phyloP scores from a whole-genome alignment of 2,113 vertebrate species.

The Serilophus lunatus region DNA sequence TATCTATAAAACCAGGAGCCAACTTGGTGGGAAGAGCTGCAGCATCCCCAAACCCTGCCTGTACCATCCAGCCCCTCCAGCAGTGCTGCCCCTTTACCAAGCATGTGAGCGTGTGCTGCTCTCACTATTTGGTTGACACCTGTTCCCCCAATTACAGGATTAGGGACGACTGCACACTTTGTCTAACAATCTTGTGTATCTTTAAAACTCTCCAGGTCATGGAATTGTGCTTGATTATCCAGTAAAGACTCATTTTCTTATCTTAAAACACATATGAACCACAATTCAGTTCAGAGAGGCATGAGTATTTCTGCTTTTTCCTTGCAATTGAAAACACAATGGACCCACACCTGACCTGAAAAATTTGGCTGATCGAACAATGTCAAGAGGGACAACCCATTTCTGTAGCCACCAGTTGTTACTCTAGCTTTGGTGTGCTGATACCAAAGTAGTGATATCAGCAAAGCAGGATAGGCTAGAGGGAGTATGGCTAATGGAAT shows the following conservation, averaged over 20 bases:
- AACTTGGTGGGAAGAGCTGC: background rate
- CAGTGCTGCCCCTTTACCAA: accelerated
- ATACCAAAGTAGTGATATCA: background rate
- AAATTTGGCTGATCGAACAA: background rate
- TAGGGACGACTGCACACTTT: background rate
- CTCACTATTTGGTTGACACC: background rate
- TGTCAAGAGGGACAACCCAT: background rate
- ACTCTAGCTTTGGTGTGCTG: background rate
- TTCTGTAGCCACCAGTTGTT: background rate
- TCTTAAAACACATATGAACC: background rate
- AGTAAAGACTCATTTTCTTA: background rate
- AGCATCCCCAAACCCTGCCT: background rate
- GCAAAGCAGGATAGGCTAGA: background rate
- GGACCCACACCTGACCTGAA: background rate
- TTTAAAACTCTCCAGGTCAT: background rate
- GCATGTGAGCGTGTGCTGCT: background rate
- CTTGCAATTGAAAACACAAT: background rate
- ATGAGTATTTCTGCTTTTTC: background rate
- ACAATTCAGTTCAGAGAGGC: background rate
- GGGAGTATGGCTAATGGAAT: background rate
- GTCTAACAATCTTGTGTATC: background rate
- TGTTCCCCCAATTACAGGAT: background rate
- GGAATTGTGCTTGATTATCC: background rate
- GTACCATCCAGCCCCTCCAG: background rate
- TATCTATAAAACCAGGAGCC: background rate